Percentiles rank a stretch among this genome's conserved stretches.
These are phyloP conservation scores for Lasioglossum vierecki DNA, from an alignment of 2,888 invertebrate genomes.

Conservation along the genomic window DNA sequence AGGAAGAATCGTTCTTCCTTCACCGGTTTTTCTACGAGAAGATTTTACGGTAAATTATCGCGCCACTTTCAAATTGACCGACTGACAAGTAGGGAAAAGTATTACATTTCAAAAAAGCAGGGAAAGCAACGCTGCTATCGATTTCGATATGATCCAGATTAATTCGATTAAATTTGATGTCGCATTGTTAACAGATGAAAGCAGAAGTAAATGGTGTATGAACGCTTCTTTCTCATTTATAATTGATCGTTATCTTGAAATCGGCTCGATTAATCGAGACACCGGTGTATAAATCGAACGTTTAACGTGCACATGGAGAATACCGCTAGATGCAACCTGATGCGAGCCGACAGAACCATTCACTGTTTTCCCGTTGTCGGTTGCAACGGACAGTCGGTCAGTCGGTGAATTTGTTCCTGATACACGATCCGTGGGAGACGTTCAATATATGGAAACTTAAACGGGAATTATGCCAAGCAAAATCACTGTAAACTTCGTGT, in stretches of 20 bases:
- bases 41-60: constrained; percentile 29
- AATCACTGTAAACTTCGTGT: background rate
- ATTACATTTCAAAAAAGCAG: background rate
- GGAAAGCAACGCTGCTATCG: no score
- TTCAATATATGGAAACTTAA: background rate
- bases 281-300: background rate
- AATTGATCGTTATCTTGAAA: background rate
- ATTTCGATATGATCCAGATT: background rate
- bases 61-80: no score
- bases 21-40: background rate
- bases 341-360: constrained; percentile 21
- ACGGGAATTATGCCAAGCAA: background rate
- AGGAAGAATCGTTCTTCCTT: background rate
- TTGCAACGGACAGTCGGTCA: constrained; percentile 43
- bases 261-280: background rate
- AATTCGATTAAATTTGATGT: background rate
- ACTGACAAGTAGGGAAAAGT: background rate
- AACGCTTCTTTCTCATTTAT: background rate
- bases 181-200: background rate
- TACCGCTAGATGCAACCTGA: constrained; percentile 53
- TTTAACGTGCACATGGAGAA: constrained; percentile 3
- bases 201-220: background rate
- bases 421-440: background rate
- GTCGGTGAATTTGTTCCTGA: constrained; percentile 40
- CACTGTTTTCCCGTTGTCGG: constrained; percentile 29